phyloP scores from a whole-genome alignment of 2,888 invertebrate genomes.

The Fragum sueziense region DNA sequence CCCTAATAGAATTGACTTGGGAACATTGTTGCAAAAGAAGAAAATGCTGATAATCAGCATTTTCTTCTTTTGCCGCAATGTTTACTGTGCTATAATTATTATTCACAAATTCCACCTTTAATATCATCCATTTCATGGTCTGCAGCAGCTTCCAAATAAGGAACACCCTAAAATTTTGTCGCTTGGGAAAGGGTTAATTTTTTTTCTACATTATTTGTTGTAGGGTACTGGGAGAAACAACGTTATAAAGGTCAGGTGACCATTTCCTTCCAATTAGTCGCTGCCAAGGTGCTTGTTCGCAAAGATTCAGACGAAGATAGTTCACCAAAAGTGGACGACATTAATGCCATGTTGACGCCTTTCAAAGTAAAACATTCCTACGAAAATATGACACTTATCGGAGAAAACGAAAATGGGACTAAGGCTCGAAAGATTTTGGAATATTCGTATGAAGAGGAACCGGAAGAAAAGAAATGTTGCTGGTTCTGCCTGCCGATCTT shows the following conservation, averaged over 20 bases:
- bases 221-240: constrained; percentile 76
- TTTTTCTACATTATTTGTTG: too few species aligned
- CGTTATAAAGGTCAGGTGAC: constrained; percentile 78
- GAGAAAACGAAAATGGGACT: constrained; percentile 58
- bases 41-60: neutral
- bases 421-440: constrained; percentile 63
- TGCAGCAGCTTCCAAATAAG: too few species aligned
- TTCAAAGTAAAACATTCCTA: constrained; percentile 71
- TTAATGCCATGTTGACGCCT: constrained; percentile 64
- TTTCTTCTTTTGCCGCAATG: neutral
- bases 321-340: constrained; percentile 62
- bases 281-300: constrained; percentile 73
- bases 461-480: constrained; percentile 51
- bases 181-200: too few species aligned
- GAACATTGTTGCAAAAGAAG: too few species aligned
- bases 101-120: too few species aligned
- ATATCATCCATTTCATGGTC: too few species aligned
- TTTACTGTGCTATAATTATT: too few species aligned
- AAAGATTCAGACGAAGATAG: constrained; percentile 66
- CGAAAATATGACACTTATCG: constrained; percentile 73
- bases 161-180: too few species aligned
- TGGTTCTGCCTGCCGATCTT: constrained; percentile 53
- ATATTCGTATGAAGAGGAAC: constrained; percentile 68
- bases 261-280: constrained; percentile 72
- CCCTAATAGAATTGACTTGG: too few species aligned